Evolutionary conservation across 2,113 vertebrate species (phyloP).

Genomic region (Thryonomys swinderianus): DNA sequence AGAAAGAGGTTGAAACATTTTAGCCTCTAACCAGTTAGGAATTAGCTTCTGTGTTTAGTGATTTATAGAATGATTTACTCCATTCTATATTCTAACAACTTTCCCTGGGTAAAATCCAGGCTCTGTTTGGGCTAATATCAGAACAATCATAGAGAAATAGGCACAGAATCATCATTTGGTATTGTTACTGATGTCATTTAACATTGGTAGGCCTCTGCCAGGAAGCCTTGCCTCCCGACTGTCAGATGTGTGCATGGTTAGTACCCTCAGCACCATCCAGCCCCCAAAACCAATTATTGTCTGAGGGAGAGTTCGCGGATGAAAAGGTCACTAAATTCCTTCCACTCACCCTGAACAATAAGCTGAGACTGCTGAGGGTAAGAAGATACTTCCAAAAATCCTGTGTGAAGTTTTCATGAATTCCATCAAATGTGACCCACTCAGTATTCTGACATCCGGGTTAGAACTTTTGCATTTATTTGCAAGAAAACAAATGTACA

Average conservation of each 20-base stretch:
- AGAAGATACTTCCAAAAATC: neutral
- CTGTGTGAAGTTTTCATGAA: neutral
- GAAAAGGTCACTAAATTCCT: neutral
- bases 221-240: neutral
- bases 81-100: neutral
- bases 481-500: neutral
- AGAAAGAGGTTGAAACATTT: neutral
- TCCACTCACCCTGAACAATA: neutral
- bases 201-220: neutral
- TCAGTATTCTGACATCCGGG: neutral
- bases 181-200: neutral
- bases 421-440: neutral
- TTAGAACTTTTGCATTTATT: neutral
- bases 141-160: neutral
- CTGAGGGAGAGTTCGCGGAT: neutral
- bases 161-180: neutral
- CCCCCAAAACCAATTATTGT: neutral
- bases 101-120: neutral
- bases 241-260: neutral
- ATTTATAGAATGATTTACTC: constrained; percentile 21
- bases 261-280: neutral
- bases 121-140: neutral
- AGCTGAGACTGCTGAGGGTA: neutral
- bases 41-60: neutral
- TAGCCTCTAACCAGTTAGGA: constrained; percentile 10